These are phyloP conservation scores for Oscheius sp. DNA, from an alignment of 2,888 invertebrate genomes.

Conservation along the genomic window DNA sequence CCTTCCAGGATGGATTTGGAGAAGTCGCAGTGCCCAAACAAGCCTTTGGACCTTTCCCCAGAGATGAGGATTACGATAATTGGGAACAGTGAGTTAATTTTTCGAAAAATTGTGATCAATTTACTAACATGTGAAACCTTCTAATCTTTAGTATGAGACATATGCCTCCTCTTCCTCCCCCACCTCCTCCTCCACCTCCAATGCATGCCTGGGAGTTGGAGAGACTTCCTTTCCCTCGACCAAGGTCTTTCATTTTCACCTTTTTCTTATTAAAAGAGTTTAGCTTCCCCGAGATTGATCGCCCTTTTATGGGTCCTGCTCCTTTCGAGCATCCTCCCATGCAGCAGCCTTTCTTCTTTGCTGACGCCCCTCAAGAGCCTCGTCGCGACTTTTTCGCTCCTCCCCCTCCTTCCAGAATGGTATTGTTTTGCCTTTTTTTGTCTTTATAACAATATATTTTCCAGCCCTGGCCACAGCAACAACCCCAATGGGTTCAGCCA, in stretches of 20 bases:
- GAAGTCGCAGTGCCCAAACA: constrained; percentile 50
- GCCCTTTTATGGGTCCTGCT: constrained; percentile 20
- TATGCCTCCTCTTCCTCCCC: constrained; percentile 4
- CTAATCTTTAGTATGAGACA: constrained; percentile 16
- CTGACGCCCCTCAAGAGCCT: constrained; percentile 13
- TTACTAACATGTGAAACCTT: constrained; percentile 12
- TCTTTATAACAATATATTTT: background rate
- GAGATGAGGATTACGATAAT: constrained; percentile 32
- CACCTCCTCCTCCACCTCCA: constrained; percentile 22
- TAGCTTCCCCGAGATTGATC: constrained; percentile 23
- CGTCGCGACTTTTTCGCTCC: constrained; percentile 16
- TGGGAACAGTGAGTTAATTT: constrained; percentile 22
- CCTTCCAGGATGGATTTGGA: constrained; percentile 50
- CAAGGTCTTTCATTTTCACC: background rate
- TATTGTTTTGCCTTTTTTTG: no score
- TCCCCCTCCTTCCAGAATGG: constrained; percentile 26
- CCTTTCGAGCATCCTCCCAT: constrained; percentile 10
- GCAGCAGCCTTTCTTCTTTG: constrained; percentile 15
- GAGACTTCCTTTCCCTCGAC: constrained; percentile 5
- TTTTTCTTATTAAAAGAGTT: background rate
- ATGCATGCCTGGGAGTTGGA: constrained; percentile 23
- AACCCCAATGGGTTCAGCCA: constrained; percentile 13
- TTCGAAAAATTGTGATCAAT: background rate
- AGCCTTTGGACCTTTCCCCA: constrained; percentile 33
- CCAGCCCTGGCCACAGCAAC: constrained; percentile 16